Evolutionary conservation across 1,140 invertebrate species (phyloP).

Genomic region (Tetragonula clypearis): DNA sequence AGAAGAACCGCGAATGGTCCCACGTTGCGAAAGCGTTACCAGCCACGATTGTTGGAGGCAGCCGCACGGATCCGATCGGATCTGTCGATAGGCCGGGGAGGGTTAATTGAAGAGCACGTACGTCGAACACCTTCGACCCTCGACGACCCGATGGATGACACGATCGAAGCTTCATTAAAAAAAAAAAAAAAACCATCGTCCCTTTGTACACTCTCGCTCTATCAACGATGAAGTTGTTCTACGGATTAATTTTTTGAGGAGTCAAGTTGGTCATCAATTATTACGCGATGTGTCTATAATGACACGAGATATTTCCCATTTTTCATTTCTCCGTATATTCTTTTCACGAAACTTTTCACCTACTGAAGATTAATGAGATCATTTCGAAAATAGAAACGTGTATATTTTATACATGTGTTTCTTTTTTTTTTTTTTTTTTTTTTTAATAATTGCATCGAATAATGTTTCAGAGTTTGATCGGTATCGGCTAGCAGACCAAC

Average conservation of each 20-base stretch:
- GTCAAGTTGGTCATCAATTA: too few species aligned
- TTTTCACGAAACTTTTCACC: too few species aligned
- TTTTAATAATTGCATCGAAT: not conserved
- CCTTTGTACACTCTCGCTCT: not conserved
- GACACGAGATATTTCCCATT: too few species aligned
- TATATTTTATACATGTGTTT: too few species aligned
- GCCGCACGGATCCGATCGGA: constrained; percentile 62
- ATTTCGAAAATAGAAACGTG: too few species aligned
- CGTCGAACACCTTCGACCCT: constrained; percentile 70
- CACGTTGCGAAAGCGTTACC: constrained; percentile 68
- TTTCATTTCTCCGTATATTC: too few species aligned
- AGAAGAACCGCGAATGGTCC: constrained; percentile 67
- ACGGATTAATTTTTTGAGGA: too few species aligned
- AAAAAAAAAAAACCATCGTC: constrained; percentile 26
- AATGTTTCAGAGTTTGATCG: too few species aligned
- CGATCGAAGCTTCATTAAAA: constrained; percentile 55
- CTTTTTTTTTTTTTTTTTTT: too few species aligned
- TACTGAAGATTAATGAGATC: too few species aligned
- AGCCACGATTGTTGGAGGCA: constrained; percentile 66
- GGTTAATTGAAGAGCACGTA: constrained; percentile 76
- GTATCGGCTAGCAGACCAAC: too few species aligned
- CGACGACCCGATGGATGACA: constrained; percentile 64
- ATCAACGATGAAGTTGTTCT: constrained; percentile 7
- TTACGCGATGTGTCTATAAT: too few species aligned
- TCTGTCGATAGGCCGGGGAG: constrained; percentile 68